Base-by-base conservation (phyloP, 2,888 invertebrate species). In the Clepsis dumicolana region DNA sequence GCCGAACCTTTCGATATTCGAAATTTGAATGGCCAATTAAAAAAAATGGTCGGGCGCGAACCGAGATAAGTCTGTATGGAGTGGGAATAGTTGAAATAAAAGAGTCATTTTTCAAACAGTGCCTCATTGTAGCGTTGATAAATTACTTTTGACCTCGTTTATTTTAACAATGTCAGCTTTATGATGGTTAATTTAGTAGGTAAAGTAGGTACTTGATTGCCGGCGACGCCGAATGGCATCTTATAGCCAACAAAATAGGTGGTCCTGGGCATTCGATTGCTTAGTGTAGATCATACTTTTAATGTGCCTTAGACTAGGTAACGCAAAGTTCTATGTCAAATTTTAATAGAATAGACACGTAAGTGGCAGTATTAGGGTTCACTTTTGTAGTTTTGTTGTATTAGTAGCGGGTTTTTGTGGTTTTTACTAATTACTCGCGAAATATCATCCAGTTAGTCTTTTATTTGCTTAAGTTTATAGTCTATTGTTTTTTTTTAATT, bases 81-180 rank as follows among this genome's bases (percentile, higher is more conserved):
- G 65, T 57, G 65, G 64, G 65, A 70, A 66, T 60, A 48, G 48
- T 64, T 64, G 41, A 50, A 67, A 68, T 72, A 64, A 70, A 65
- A 64, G 60, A 62, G 56, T 60, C 50, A 54, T 64, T 71, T 71
- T 69, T 70, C 53, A 61, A 65, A 67, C 59, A 69, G 61, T 25
- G 64, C 25, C 29, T 69, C 69, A 50, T 71, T 71, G 71, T 70
- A 52, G 35, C 25, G 68, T 65, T 72, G 68, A 70, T 72, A 69
- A 66, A 70, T 69, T 66, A 59, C 56, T 65, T 61, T 69, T 72
- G 68, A 69, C 72, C 70, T 68, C 72, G 61, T 70, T 70, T 57
- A 53, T 29, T 65, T 62, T 25, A 57, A 68, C 68, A 68, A 68
- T 64, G 64, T 68, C 57, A 59, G 68, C 68, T 64, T 68, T 67